Evolutionary conservation across 2,797 vertebrate genomes (phyloP).

Genomic region (Okamejei kenojei): DNA sequence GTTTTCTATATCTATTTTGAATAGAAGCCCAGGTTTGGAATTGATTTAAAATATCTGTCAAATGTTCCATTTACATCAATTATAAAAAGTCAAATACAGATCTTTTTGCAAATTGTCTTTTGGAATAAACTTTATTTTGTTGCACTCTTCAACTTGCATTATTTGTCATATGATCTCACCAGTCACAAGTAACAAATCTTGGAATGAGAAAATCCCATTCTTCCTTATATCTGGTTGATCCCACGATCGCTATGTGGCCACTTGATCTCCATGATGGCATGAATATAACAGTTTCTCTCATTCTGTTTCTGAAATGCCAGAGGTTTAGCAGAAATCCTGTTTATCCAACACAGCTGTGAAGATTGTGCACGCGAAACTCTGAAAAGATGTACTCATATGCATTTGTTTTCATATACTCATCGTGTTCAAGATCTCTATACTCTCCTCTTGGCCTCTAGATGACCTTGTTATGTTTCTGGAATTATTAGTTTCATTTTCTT

Average conservation of each 20-base stretch:
- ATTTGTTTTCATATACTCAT: neutral
- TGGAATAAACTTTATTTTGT: neutral
- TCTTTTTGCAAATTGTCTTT: neutral
- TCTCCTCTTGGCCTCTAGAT: neutral
- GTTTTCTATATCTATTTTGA: conserved; percentile 1
- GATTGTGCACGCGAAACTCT: no score
- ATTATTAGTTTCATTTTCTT: neutral
- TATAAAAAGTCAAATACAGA: neutral
- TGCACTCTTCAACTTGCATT: neutral
- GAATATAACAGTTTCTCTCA: neutral
- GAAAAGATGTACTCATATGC: neutral
- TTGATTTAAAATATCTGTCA: conserved; percentile 15
- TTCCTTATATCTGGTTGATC: neutral
- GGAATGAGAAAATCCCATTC: neutral
- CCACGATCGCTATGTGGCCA: neutral
- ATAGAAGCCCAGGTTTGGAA: neutral
- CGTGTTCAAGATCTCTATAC: neutral
- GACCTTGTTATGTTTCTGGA: neutral
- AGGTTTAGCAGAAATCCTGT: neutral
- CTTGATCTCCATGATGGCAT: neutral
- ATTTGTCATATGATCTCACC: neutral
- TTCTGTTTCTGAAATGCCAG: neutral
- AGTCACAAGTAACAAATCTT: neutral
- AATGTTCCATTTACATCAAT: neutral
- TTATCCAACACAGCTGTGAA: neutral